phyloP scores from a whole-genome alignment of 30 jellyfish, hydroid and myxozoan genomes.

The Hydra vulgaris region DNA sequence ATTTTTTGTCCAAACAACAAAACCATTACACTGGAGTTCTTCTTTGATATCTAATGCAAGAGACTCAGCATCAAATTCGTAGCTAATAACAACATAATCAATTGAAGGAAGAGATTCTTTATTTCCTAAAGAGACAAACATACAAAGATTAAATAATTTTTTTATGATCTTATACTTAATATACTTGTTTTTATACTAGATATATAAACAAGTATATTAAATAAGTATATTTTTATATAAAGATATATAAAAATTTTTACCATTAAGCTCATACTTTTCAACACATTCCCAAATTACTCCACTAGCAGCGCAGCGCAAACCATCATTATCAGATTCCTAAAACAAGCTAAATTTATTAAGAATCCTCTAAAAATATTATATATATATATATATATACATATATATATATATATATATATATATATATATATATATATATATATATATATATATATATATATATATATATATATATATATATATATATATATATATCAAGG shows the following conservation, averaged over 20 bases:
- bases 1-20: conserved; percentile 27
- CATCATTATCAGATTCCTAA: conserved; percentile 33
- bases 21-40: conserved; percentile 26
- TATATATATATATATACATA: no score
- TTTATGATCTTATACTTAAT: no score
- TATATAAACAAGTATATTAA: no score
- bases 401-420: no score
- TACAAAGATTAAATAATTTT: background rate
- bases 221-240: background rate
- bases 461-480: no score
- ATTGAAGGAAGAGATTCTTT: background rate
- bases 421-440: no score
- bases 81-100: conserved; percentile 25
- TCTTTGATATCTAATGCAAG: conserved; percentile 20
- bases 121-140: background rate
- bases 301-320: conserved; percentile 35
- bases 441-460: no score
- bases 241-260: background rate
- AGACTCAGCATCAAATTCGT: conserved; percentile 28
- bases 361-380: no score
- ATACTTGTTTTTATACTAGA: no score
- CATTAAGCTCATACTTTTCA: conserved; percentile 47
- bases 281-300: conserved; percentile 68
- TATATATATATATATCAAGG: no score
- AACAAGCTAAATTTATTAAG: background rate